These are phyloP conservation scores for Neodon shergylaensis DNA, from an alignment of 2,113 vertebrate species.

Conservation along the genomic window DNA sequence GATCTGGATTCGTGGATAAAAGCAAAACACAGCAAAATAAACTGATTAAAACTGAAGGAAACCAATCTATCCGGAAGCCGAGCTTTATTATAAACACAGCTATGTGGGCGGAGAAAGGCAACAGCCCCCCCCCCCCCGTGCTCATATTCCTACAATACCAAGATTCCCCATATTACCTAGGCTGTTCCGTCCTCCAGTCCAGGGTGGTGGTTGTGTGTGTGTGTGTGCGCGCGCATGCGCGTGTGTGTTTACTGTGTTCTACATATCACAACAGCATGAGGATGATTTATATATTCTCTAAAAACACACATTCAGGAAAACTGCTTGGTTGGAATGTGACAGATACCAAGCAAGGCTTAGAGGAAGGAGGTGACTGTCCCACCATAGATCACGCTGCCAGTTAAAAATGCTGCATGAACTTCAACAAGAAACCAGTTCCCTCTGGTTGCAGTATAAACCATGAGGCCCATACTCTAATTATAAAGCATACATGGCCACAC, in stretches of 20 bases:
- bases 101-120: not conserved
- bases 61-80: not conserved
- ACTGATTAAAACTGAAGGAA: not conserved
- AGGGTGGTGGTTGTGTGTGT: not conserved
- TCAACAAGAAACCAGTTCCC: slow-evolving; percentile 33
- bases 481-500: not conserved
- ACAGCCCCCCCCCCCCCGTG: not conserved
- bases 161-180: not conserved
- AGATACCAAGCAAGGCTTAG: not conserved
- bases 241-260: not conserved
- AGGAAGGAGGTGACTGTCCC: not conserved
- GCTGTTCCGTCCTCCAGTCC: not conserved
- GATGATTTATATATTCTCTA: slow-evolving; percentile 15
- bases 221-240: not conserved
- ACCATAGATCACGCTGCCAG: not conserved
- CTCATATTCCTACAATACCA: not conserved
- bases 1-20: not conserved
- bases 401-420: slow-evolving; percentile 15
- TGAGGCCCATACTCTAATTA: slow-evolving; percentile 16
- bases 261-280: not conserved
- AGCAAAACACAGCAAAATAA: not conserved
- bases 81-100: not conserved
- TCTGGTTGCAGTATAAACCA: slow-evolving; percentile 37
- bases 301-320: slow-evolving; percentile 51
- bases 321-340: slow-evolving; percentile 11